Evolutionary conservation across 2,888 invertebrate genomes (phyloP), one percentile per base, ranked within the genome.

Genomic region (Hyposoter didymator): DNA sequence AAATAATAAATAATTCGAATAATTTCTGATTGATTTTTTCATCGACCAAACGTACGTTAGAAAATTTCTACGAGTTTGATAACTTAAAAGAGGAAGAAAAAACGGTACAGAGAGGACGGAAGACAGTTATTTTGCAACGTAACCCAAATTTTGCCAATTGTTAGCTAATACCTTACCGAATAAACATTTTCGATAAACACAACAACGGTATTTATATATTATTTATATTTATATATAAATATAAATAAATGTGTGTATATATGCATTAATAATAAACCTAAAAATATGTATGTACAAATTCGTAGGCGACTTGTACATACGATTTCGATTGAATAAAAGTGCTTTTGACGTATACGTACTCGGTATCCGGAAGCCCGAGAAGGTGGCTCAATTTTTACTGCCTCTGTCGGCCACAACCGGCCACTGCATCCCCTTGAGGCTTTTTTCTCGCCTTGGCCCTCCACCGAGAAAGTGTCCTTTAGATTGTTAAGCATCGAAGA

Each of bases 361-460:
- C 28, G 49, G 52, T 39, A 55, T 52, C 52, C 10, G 39, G 62
- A 32, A 62, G 39, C 49, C 70, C 70, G 47, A 47, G 45, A 66
- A 35, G 72, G 66, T 81, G 70, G 80, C 80, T 64, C 72, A 67
- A 78, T 84, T 81, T 81, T 73, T 49, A 78, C 66, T 55, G 84
- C 67, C 84, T 73, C 73, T 39, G 52, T 78, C 62, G 80, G 76
- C 66, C 28, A 19, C 17, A 45, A 66, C 66, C 66, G 28, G 52
- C 55, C 17, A 49, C 35, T 10, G 72, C 62, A 62, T 62, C 59
- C 66, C 66, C 43, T 49, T 35, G 52, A 66, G 52, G 28, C 39
- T 67, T 78, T 72, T 22, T 7, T 43, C 47, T 28, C n/a, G 22
- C 14, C 59, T 59, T 32, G 19, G 43, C 45, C 52, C 55, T n/a